Base-by-base conservation (phyloP, 2,113 vertebrate genomes). In the Suricata suricatta region DNA sequence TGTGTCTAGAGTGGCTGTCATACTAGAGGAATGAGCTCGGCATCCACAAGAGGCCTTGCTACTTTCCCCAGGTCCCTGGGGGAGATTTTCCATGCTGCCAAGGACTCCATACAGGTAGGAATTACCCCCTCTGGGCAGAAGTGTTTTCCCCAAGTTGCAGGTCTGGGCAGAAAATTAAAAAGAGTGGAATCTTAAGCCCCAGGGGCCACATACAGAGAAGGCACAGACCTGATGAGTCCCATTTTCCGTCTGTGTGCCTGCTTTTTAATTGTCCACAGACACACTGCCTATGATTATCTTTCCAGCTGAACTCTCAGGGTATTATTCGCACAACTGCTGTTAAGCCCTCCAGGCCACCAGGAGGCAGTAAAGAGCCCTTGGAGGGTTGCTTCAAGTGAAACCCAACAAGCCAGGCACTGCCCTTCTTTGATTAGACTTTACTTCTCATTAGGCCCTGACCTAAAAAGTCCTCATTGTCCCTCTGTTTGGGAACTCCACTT, bases 111-210 rank as follows among this genome's bases (percentile, higher is more conserved):
- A 23, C 95, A 88, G 47, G 25, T 90, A 97, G 84, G 96, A 96
- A 94, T 97, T 47, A 63, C 77, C 47, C 92, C 93, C 80, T 81
- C 83, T 97, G 92, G 80, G 97, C 66, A 93, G 35, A 89, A 68
- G 8, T 97, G 19, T 29, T 96, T 77, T 97, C 86, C 96, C 94
- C 90, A 84, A 93, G 93, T 74, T 82, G 25, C 33, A 81, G 13
- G 52, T 95, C 31, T 86, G n/a, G 63, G 60, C 27, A 90, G 63
- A 41, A 92, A 95, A 87, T 31, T 38, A 79, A 95, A 82, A 90
- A n/a, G 25, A 82, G 47, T 92, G 95, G 89, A 97, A 94, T 97
- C 96, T 97, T 90, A 90, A 93, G 54, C 33, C 81, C 84, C 38
- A 85, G 71, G 52, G 74, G 64, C 33, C 66, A 96, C 57, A 89